A percentile compares a stretch with the other conserved stretches of the same genome.
phyloP scores from a whole-genome alignment of 2,113 vertebrate species.

The Rhizomys pruinosus region DNA sequence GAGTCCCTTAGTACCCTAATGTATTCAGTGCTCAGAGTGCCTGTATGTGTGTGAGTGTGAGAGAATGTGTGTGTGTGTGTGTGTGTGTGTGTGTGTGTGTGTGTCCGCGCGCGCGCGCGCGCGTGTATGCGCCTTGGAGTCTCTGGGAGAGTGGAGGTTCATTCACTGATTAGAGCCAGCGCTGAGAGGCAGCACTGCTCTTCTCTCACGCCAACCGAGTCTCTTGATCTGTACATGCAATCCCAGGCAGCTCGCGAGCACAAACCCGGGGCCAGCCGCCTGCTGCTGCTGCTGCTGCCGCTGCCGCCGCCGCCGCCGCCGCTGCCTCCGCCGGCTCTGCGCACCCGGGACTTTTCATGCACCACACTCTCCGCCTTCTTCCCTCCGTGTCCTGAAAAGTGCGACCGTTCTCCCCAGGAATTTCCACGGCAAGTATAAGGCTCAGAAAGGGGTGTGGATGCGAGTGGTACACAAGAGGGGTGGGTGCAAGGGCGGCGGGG shows the following conservation, averaged over 20 bases:
- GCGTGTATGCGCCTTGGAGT: constrained; percentile 77
- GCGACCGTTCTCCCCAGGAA: constrained; percentile 82
- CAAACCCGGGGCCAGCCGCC: constrained; percentile 88
- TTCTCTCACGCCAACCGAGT: constrained; percentile 86
- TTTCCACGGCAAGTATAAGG: constrained; percentile 89
- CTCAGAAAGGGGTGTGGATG: constrained; percentile 60
- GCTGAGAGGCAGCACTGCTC: constrained; percentile 93
- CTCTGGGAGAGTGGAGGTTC: constrained; percentile 90
- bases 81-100: constrained; percentile 67
- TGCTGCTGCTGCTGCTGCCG: constrained; percentile 73
- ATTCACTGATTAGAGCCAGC: constrained; percentile 93
- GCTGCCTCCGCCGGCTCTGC: constrained; percentile 87
- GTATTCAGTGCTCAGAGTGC: constrained; percentile 89
- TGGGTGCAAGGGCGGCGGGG: constrained; percentile 54
- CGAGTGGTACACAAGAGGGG: constrained; percentile 41
- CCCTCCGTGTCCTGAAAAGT: constrained; percentile 76
- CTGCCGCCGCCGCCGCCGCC: constrained; percentile 79
- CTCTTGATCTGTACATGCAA: constrained; percentile 89
- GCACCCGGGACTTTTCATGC: constrained; percentile 90
- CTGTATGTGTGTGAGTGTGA: constrained; percentile 83
- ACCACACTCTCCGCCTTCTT: constrained; percentile 77
- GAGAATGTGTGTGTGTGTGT: constrained; percentile 78
- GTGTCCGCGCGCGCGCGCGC: constrained; percentile 42
- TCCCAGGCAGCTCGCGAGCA: constrained; percentile 89
- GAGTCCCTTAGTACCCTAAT: constrained; percentile 91